Evolutionary conservation across 1,140 invertebrate genomes (phyloP), one percentile per base, ranked within the genome.

Genomic region (Chrysopa pallens): DNA sequence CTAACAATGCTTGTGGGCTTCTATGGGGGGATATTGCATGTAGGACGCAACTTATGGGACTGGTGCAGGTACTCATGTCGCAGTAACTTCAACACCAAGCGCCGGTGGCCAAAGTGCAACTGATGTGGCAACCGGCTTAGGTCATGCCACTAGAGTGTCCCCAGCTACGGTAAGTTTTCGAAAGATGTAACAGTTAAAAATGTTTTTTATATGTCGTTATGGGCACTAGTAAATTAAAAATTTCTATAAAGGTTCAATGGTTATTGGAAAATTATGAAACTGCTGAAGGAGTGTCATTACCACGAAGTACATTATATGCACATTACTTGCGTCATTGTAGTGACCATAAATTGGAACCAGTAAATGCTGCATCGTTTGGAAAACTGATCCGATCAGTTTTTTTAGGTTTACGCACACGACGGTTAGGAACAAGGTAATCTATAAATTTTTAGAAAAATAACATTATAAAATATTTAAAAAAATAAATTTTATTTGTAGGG

Each of bases 301-400:
- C 94, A 7, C 76, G 95, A 33, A 94, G 88, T 14, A 98, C 93
- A 9, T 67, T 98, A 6, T 98, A 98, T 64, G 84, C 88, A 58
- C 93, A 98, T 67, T 98, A 98, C 64, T 69, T 96, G 50, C 76
- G 86, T 15, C 92, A 97, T 60, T 98, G 94, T 66, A 74, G 79
- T 37, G 86, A 97, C 54, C 78, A 92, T 56, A 92, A 92, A 62
- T 67, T 98, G 42, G 93, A 97, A 60, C 91, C 93, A 6, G 94
- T 99, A 43, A 98, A 98, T 72, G 92, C 93, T 38, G 95, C 95
- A 8, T 96, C 92, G 31, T 99, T 98, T 73, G 94, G 95, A 27
- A 99, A 99, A 67, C 70, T 98, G 9, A 98, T 99, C 52, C 76
- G 95, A 35, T 95, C 91, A 6, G 94, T 98, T 31, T 99, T 98